Percentiles rank a stretch among this genome's conserved stretches.
These are phyloP conservation scores for Stictocephala bisonia DNA, from an alignment of 2,888 invertebrate species.

Conservation along the genomic window DNA sequence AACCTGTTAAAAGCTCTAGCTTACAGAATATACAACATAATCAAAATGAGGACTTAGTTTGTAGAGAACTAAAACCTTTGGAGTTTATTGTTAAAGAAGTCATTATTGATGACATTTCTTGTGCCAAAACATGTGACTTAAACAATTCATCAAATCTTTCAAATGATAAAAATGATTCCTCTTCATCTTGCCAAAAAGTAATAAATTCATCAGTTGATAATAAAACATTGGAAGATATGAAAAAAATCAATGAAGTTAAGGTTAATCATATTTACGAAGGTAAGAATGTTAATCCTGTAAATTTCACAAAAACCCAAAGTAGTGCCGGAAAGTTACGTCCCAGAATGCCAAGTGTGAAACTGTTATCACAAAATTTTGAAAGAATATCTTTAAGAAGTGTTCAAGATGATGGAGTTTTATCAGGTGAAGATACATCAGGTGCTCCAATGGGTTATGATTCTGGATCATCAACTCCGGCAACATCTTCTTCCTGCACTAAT, in stretches of 20 bases:
- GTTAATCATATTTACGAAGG: conserved; percentile 17
- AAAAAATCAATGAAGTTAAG: conserved; percentile 20
- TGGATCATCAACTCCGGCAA: conserved; percentile 71
- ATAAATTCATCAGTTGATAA: conserved; percentile 24
- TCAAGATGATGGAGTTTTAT: conserved; percentile 49
- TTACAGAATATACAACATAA: conserved; percentile 6
- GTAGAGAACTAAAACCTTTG: conserved; percentile 39
- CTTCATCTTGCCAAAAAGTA: conserved; percentile 20
- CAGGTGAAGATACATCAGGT: conserved; percentile 44
- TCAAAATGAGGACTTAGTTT: conserved; percentile 32
- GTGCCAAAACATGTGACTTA: conserved; percentile 25
- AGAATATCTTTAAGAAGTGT: conserved; percentile 57
- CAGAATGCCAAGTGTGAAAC: conserved; percentile 54
- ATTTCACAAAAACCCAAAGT: conserved; percentile 28
- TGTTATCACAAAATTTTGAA: conserved; percentile 57
- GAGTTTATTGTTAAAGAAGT: conserved; percentile 43
- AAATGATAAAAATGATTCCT: conserved; percentile 31
- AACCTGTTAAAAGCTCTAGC: conserved; percentile 22
- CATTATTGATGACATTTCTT: conserved; percentile 40
- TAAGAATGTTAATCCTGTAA: conserved; percentile 15
- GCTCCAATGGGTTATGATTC: conserved; percentile 54
- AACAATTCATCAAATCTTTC: conserved; percentile 28
- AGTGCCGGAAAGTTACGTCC: conserved; percentile 26
- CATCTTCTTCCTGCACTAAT: conserved; percentile 71
- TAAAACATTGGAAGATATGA: conserved; percentile 25